Evolutionary conservation across 2,888 invertebrate species (phyloP), one percentile per base, ranked within the genome.

Genomic region (Cryptus viduatorius): DNA sequence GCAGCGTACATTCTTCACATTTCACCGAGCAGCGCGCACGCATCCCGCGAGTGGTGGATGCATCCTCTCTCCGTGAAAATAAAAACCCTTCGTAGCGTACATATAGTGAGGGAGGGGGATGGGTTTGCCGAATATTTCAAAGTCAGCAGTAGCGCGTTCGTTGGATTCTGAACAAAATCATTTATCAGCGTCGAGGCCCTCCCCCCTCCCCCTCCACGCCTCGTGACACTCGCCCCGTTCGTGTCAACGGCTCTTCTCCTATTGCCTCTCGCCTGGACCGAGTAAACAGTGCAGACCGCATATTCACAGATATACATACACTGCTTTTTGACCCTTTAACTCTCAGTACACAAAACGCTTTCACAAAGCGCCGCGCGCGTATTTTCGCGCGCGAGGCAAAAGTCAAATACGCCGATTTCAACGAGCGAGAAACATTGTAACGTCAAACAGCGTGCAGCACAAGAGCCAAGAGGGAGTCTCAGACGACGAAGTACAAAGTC

Each of bases 171-270:
- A 42, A 29, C 44, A 50, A 79, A 75, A 79, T 83, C 68, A 69
- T 83, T 83, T 69, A 75, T 79, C 83, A 79, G 68, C 24, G 69
- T 64, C 53, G 64, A 69, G 75, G 56, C 37, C 37, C 37, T 8
- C 8, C 37, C 37, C 0, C 37, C 5, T 50, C 24, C 10, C 53
- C 37, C 1, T 1, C 8, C 7, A n/a, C 37, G 7, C 37, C n/a
- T 50, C 24, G n/a, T 46, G 61, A 79, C 42, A 56, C 50, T 71
- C 69, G 75, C 19, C 59, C 48, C 24, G 53, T 82, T 7, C 82
- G 67, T 78, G 72, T 72, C 46, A 82, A 72, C 77, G 76, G 65
- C 29, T 73, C 50, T 10, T 56, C 56, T 56, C 56, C 12, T 24
- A 24, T 3, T 19, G 56, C 19, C 68, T 44, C 31, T 10, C 44